Conservation (phyloP, 2,888 invertebrate species). For the Sinelater perroti region DNA sequence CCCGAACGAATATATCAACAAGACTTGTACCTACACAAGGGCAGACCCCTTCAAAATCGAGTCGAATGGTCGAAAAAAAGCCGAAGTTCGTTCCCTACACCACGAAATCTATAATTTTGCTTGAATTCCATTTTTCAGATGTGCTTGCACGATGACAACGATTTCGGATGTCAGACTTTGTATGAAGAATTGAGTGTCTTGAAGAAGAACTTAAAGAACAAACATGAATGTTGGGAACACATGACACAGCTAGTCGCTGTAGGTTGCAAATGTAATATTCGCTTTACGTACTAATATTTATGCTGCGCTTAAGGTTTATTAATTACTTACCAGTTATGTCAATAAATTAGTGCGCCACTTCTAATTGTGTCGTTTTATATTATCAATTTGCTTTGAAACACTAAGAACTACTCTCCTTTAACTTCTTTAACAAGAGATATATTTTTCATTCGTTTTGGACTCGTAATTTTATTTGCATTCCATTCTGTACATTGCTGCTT, state of each 20-base stretch:
- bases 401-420: too few relatives aligned
- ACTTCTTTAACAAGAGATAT: too few relatives aligned
- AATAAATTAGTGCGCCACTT: too few relatives aligned
- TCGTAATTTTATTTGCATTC: too few relatives aligned
- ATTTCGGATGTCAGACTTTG: slow-evolving; percentile 31
- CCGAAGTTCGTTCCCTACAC: slow-evolving; percentile 9
- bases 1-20: slow-evolving; percentile 44
- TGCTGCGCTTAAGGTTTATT: too few relatives aligned
- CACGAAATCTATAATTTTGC: too few relatives aligned
- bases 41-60: slow-evolving; percentile 23
- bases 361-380: too few relatives aligned
- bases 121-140: slow-evolving; percentile 8
- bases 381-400: too few relatives aligned
- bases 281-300: slow-evolving; percentile 38
- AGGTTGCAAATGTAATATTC: slow-evolving; percentile 46
- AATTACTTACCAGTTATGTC: too few relatives aligned
- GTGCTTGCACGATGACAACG: slow-evolving; percentile 24
- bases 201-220: slow-evolving; percentile 18
- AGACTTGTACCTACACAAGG: slow-evolving; percentile 30
- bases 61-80: slow-evolving; percentile 6
- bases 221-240: slow-evolving; percentile 34
- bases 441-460: too few relatives aligned
- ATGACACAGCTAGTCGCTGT: slow-evolving; percentile 36
- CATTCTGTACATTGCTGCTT: too few relatives aligned
- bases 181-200: slow-evolving; percentile 28